Evolutionary conservation across 2,888 invertebrate species (phyloP), one percentile per base, ranked within the genome.

Genomic region (Dicyrtomina minuta): DNA sequence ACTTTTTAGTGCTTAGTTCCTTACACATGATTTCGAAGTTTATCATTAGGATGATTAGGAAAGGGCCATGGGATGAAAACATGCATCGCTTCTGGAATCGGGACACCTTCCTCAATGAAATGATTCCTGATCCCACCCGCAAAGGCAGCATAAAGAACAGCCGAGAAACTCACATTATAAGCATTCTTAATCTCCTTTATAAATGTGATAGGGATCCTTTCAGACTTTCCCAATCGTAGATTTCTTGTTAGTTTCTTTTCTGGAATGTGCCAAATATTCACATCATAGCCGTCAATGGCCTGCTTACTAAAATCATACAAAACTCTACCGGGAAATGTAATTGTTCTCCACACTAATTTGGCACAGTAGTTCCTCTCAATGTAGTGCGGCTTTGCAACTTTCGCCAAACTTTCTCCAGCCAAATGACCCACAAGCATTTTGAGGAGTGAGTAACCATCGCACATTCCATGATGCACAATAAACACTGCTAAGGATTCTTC

Each of bases 21-120:
- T 62, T 64, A 68, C 71, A 59, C 59, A 55, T 68, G 68, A 60
- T 68, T 71, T 43, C 68, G n/a, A 8, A 71, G 41, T 60, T 71
- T 71, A 53, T 65, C n/a, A 44, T 71, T 51, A 4, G 71, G 60
- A 60, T 60, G 64, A 41, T 60, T 53, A 8, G 68, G 65, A n/a
- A 68, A 53, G 8, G 71, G 71, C 56, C 68, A 44, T 1, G 71
- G 71, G 15, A 65, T 46, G 20, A 68, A 60, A n/a, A 56, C 62
- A 20, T 66, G 60, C 65, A 71, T 65, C 2, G 13, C n/a, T 1
- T 46, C 43, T n/a, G 71, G 68, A 17, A 71, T 53, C 15, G 13
- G 20, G 2, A 60, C 27, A 15, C 65, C 66, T n/a, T 56, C n/a
- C 22, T 68, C 59, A 6, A 71, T 13, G 1, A 71, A 60, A 46